Base-by-base conservation (phyloP, 2,888 invertebrate species). In the Chloroclysta siterata region DNA sequence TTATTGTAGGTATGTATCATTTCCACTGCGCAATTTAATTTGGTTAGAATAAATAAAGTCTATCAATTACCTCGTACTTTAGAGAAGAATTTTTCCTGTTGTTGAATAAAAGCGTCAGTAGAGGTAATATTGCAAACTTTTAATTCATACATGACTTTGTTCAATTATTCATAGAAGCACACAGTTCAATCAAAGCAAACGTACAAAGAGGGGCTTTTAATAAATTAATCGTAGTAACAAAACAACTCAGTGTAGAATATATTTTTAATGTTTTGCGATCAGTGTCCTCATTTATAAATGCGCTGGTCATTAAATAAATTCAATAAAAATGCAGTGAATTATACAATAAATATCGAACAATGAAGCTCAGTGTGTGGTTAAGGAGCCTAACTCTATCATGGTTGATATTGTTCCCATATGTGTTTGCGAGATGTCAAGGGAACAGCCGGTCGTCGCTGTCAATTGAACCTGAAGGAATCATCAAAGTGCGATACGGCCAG, bases 401-500 rank as follows among this genome's bases (percentile, higher is more conserved):
- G 33, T 42, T 50, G n/a, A 53, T 10, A 17, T 53, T 10, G 28
- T 42, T 55, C 8, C 47, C 55, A 47, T 33, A n/a, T 22, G 55
- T 36, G 55, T 17, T 46, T 28, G 41, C 50, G 15, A 11, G 29
- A 28, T 57, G 50, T 29, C 39, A 50, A 11, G 83, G 79, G 55
- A 79, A 81, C 14, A 60, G 73, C 14, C 70, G 82, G 59, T 76
- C 83, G 22, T 79, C 85, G 17, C 83, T 88, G 8, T 71, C 79
- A 14, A 87, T 94, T 29, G 79, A 87, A 63, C 95, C 95, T 15
- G 82, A 80, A 61, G 94, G 94, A 55, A 94, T 94, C 72, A 93
- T 95, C 62, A 80, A 88, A 56, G 80, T 96, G 52, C 88, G 89
- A 68, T 93, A 94, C 77, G 96, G 96, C 0, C 76, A 94, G 14